phyloP scores from a whole-genome alignment of 2,797 vertebrate species.

The Syngnathus acus region DNA sequence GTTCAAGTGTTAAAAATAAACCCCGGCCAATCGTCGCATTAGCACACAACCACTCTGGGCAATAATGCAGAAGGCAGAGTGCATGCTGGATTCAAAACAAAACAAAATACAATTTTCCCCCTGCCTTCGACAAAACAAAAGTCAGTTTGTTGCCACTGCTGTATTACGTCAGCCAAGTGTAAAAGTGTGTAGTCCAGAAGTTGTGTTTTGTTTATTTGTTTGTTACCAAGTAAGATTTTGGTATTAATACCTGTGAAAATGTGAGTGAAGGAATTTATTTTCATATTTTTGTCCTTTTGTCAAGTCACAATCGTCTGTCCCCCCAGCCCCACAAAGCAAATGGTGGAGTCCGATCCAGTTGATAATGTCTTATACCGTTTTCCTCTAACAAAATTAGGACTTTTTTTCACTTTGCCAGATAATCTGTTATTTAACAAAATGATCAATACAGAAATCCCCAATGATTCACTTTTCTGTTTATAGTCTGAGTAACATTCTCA shows the following conservation, averaged over 20 bases:
- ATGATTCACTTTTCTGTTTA: no score
- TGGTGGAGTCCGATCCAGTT: neutral
- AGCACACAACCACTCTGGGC: slow-evolving; percentile 45
- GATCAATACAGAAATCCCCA: no score
- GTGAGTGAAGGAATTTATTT: neutral
- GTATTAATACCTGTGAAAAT: neutral
- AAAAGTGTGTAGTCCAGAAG: neutral
- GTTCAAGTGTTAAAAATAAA: neutral
- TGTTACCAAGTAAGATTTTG: neutral
- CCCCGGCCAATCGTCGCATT: neutral
- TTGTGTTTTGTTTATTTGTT: neutral
- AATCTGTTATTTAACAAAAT: no score
- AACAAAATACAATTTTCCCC: slow-evolving; percentile 17
- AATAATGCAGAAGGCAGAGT: slow-evolving; percentile 36
- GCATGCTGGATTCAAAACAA: slow-evolving; percentile 35
- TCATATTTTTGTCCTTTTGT: neutral
- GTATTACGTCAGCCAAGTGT: neutral
- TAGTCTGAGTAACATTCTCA: no score
- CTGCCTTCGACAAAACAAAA: neutral
- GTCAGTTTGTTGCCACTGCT: neutral
- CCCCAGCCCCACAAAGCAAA: neutral
- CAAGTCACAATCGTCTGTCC: neutral
- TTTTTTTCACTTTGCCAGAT: neutral
- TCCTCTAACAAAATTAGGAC: neutral
- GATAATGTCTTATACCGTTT: neutral